Conservation (phyloP, 2,797 vertebrate genomes). For the Spinus pinus region DNA sequence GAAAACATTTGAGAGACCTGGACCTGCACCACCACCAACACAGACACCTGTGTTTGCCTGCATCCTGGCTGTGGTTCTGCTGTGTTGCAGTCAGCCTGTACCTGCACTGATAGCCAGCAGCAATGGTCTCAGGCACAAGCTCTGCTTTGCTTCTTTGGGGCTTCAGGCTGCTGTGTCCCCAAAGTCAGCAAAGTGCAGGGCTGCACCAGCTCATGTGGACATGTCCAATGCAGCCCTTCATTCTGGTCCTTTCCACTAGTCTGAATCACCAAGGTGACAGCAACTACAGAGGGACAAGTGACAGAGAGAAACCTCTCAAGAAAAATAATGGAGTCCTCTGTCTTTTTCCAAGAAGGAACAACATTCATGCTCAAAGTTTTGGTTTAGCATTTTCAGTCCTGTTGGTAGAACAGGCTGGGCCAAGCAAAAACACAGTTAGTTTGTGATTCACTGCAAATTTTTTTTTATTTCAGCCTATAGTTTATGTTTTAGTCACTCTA, state of each 20-base stretch:
- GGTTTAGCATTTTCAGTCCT: neutral
- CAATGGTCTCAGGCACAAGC: neutral
- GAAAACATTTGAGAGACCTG: neutral
- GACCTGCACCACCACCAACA: neutral
- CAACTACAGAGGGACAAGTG: neutral
- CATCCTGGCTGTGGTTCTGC: fast-evolving
- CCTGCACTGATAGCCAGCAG: neutral
- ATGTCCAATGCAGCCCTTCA: neutral
- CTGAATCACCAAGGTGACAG: neutral
- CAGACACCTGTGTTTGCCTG: neutral
- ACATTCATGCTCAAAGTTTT: neutral
- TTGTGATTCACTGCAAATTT: neutral
- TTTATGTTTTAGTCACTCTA: neutral
- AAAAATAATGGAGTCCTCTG: fast-evolving
- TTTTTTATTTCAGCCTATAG: neutral
- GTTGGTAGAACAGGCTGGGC: neutral
- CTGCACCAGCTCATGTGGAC: fast-evolving
- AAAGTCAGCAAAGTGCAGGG: neutral
- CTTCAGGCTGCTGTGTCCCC: neutral
- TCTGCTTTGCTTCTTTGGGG: neutral
- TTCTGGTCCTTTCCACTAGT: fast-evolving
- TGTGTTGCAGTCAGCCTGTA: neutral
- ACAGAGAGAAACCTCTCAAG: neutral
- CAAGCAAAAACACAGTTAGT: neutral
- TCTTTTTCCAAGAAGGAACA: neutral